phyloP scores from a whole-genome alignment of 1,140 invertebrate genomes.

The Aphelenchoides fujianensis region DNA sequence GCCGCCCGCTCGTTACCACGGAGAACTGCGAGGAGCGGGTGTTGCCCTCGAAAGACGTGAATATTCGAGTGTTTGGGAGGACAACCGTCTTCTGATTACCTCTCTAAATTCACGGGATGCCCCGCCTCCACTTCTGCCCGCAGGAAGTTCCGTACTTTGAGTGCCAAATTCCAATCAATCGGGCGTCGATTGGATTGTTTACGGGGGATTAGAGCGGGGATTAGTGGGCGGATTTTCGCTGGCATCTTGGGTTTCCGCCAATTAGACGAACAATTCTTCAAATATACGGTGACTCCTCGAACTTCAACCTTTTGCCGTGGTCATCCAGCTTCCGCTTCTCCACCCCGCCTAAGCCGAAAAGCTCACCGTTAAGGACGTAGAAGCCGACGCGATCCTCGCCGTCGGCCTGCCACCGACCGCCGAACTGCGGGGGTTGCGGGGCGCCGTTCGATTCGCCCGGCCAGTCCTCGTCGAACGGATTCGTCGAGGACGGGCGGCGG shows the following conservation, averaged over 20 bases:
- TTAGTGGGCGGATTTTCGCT: background rate
- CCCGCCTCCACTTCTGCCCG: background rate
- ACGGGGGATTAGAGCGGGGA: background rate
- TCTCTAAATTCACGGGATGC: background rate
- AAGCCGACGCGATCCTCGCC: background rate
- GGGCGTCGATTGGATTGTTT: background rate
- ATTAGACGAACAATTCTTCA: background rate
- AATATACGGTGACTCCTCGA: background rate
- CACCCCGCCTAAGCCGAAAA: no score
- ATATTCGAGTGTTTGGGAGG: no score
- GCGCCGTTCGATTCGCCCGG: background rate
- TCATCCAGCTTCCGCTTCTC: no score
- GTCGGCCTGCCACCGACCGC: background rate
- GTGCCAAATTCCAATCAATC: no score
- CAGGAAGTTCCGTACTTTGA: no score
- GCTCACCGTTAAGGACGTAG: slow-evolving; percentile 13
- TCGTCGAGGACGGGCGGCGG: background rate
- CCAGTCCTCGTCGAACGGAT: background rate
- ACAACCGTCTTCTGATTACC: no score
- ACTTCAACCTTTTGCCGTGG: background rate
- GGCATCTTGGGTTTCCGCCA: background rate
- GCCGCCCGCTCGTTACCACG: no score
- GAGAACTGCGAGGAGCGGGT: no score
- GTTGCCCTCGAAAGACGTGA: no score
- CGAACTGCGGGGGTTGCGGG: background rate